Percentiles rank a stretch among this genome's conserved stretches.
phyloP scores from a whole-genome alignment of 2,797 vertebrate genomes.

The Sebastes vulpes region DNA sequence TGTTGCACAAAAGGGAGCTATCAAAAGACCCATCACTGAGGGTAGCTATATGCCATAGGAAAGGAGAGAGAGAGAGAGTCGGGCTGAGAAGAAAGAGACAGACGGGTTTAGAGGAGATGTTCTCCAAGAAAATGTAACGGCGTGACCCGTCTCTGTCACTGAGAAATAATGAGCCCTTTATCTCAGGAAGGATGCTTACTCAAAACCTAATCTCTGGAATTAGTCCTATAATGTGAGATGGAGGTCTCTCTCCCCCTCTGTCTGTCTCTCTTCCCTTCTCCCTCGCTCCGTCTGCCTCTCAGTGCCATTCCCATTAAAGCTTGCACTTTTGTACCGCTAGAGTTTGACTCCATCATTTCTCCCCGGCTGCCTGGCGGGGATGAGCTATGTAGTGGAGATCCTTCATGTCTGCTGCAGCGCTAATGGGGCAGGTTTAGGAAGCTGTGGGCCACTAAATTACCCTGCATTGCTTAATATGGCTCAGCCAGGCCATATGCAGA shows the following conservation, averaged over 20 bases:
- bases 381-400: conserved; percentile 73
- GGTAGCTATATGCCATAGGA: conserved; percentile 46
- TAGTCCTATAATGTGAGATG: conserved; percentile 71
- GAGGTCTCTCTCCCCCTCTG: conserved; percentile 57
- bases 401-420: conserved; percentile 72
- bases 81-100: background rate
- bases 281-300: conserved; percentile 63
- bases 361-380: conserved; percentile 61
- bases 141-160: conserved; percentile 68
- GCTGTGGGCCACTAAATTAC: conserved; percentile 71
- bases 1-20: conserved; percentile 74
- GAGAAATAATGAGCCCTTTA: conserved; percentile 82
- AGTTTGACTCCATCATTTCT: conserved; percentile 75
- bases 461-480: conserved; percentile 50
- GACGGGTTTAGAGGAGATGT: conserved; percentile 45
- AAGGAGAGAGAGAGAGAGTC: conserved; percentile 17
- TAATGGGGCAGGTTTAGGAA: conserved; percentile 74
- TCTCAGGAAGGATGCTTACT: conserved; percentile 74
- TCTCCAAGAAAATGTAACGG: conserved; percentile 49
- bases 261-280: conserved; percentile 17
- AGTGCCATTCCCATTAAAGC: conserved; percentile 70
- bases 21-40: conserved; percentile 66
- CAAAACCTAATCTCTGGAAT: conserved; percentile 75
- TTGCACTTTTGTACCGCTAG: conserved; percentile 57
- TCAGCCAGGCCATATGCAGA: conserved; percentile 58